Conservation (phyloP, 2,113 vertebrate genomes). For the Chiloscyllium plagiosum region DNA sequence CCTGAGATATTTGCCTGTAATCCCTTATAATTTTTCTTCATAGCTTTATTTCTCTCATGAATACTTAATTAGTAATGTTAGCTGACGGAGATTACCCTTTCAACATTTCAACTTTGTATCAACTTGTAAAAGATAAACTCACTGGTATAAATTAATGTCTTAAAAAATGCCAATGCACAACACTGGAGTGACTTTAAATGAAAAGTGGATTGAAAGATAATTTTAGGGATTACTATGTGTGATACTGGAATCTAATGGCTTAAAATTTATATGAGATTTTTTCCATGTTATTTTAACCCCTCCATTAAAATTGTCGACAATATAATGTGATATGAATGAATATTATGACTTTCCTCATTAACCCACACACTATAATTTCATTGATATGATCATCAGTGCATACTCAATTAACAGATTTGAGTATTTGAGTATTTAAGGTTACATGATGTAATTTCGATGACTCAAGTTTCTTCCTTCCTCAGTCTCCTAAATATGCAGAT, state of each 20-base stretch:
- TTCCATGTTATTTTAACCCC: not conserved
- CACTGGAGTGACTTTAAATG: not conserved
- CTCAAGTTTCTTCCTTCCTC: not conserved
- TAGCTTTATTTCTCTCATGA: not conserved
- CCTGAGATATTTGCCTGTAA: not conserved
- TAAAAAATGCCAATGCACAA: not conserved
- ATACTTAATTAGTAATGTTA: not conserved
- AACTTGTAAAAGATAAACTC: not conserved
- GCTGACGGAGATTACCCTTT: not conserved
- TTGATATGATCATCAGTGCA: not conserved
- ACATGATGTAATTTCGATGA: not conserved
- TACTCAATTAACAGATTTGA: not conserved
- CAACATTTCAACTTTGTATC: not conserved
- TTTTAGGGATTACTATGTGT: not conserved
- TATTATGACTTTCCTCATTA: not conserved
- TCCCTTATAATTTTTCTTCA: not conserved
- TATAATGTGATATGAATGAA: not conserved
- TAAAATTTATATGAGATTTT: not conserved
- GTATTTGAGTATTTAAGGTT: not conserved
- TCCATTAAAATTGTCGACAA: not conserved
- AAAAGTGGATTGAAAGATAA: not conserved
- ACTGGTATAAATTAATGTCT: not conserved
- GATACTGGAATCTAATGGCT: not conserved
- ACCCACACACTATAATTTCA: not conserved
- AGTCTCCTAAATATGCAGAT: not conserved